Evolutionary conservation across 2,888 invertebrate genomes (phyloP).

Genomic region (Microplitis manilae): DNA sequence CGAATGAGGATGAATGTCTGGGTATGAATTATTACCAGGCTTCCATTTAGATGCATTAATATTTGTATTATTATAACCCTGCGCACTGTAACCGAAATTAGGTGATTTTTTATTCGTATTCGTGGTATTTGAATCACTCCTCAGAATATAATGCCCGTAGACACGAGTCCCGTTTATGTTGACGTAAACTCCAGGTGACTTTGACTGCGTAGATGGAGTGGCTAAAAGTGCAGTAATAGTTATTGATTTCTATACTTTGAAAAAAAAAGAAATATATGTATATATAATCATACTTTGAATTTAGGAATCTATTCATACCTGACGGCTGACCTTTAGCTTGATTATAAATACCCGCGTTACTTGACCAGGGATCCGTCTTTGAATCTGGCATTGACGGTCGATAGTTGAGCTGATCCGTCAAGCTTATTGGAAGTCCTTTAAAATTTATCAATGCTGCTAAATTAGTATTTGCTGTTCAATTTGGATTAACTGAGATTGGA

Average conservation of each 20-base stretch:
- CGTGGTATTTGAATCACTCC: slow-evolving; percentile 46
- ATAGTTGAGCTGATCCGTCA: neutral
- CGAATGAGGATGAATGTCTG: slow-evolving; percentile 21
- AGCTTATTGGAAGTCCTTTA: neutral
- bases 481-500: neutral
- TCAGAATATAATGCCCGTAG: slow-evolving; percentile 56
- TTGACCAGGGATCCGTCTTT: slow-evolving; percentile 56
- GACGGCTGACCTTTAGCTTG: slow-evolving; percentile 43
- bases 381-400: neutral
- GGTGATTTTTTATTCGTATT: neutral
- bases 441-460: neutral
- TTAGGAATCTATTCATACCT: slow-evolving; percentile 47
- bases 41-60: slow-evolving; percentile 24
- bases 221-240: slow-evolving; percentile 25
- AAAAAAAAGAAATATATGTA: no score
- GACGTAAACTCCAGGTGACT: slow-evolving; percentile 52
- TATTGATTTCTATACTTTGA: neutral
- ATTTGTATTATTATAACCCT: neutral
- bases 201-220: slow-evolving; percentile 12
- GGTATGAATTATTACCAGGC: slow-evolving; percentile 19
- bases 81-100: neutral
- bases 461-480: neutral
- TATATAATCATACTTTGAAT: neutral
- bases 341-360: slow-evolving; percentile 53
- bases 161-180: slow-evolving; percentile 52